These are phyloP conservation scores for Eptesicus fuscus DNA, from an alignment of 2,113 vertebrate species.

Conservation along the genomic window DNA sequence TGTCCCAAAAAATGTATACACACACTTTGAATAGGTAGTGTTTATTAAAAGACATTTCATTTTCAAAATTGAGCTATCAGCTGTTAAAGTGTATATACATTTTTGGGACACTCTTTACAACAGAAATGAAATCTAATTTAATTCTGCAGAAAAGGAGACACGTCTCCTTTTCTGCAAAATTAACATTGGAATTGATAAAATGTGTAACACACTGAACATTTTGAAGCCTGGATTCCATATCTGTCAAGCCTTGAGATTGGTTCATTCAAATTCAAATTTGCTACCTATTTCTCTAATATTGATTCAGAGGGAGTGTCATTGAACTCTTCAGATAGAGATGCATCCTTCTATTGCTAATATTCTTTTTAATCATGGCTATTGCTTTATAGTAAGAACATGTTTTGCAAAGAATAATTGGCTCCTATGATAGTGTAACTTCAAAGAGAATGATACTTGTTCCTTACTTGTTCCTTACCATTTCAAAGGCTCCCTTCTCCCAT, in stretches of 20 bases:
- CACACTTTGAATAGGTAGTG: too few relatives aligned
- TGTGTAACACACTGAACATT: not conserved
- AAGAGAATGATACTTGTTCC: not conserved
- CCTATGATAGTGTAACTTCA: not conserved
- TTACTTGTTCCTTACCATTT: not conserved
- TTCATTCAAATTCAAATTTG: conserved; percentile 14
- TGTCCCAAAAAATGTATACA: too few relatives aligned
- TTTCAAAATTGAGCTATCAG: too few relatives aligned
- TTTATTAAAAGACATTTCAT: too few relatives aligned
- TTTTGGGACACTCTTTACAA: too few relatives aligned
- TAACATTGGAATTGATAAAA: not conserved
- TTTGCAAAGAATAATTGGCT: conserved; percentile 26
- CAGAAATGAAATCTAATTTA: not conserved
- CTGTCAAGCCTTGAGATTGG: not conserved
- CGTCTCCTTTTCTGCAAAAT: not conserved
- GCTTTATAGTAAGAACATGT: not conserved
- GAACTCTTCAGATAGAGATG: not conserved
- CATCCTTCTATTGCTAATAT: not conserved
- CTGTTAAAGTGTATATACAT: too few relatives aligned
- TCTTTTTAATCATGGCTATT: not conserved
- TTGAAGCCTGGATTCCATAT: not conserved
- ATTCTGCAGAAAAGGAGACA: not conserved
- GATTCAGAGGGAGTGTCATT: not conserved
- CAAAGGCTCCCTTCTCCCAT: not conserved
- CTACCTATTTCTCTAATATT: not conserved